Base-by-base conservation (phyloP, 2,113 vertebrate species). In the Amphilophus citrinellus region DNA sequence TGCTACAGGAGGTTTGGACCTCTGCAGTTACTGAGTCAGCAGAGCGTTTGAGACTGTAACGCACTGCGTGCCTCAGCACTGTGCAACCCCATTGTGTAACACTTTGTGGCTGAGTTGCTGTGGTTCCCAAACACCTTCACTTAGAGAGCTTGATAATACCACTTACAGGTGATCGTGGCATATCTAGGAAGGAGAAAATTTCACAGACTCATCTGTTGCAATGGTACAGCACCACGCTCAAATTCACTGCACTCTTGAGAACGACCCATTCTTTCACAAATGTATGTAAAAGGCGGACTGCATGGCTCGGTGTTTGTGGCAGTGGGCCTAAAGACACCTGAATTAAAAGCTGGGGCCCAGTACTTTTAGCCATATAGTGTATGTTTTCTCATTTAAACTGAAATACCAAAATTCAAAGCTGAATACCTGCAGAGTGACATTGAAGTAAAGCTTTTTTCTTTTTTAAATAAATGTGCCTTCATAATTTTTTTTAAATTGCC, bases 61-160 rank as follows among this genome's bases (percentile, higher is more conserved):
- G 0, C 15, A 4, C 15, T 30, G 30, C 30, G 42, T 50, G 42
- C 24, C 42, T 50, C 44, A 20, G 65, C 42, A 0, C 15, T 18
- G 22, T 3, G 24, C 18, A 15, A 18, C 44, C 13, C 5, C 44
- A 2, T 11, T 50, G 10, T 71, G 27, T 30, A 71, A 50, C 42
- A 44, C 42, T 44, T 71, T 71, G 65, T 30, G 65, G 42, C 9
- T 50, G 27, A 2, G 66, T 11, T 71, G 42, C 65, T 11, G 15
- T 71, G 65, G 65, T 71, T 71, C 24, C 9, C 27, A 71, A 50
- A 50, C 24, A 50, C 42, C 30, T 71, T 50, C 2, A 24, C 24
- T 24, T 24, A 24, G 24, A 24, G 24, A 35, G 6, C 32, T 39
- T 68, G 39, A 13, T 20, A 20, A 71, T 50, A 50, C 3, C 22